Evolutionary conservation across 2,797 vertebrate genomes (phyloP).

Genomic region (Manis crassicaudata): DNA sequence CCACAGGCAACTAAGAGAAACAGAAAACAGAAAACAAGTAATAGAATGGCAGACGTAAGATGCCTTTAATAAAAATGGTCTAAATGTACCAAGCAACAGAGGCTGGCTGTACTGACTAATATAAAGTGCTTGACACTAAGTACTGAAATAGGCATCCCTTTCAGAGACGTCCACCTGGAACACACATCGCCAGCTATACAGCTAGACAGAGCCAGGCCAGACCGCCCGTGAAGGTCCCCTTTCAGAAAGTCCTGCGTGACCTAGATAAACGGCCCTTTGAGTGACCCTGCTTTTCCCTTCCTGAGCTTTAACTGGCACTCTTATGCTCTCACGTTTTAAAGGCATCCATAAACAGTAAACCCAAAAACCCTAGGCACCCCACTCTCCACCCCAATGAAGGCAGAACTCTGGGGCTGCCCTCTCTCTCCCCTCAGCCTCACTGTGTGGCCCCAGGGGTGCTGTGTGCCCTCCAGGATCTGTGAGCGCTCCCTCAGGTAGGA

Average conservation of each 20-base stretch:
- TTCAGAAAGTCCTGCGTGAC: background rate
- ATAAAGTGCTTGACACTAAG: background rate
- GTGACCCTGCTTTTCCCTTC: background rate
- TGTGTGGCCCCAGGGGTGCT: background rate
- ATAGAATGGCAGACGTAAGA: background rate
- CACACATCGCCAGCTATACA: background rate
- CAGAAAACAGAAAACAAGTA: background rate
- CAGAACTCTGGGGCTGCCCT: background rate
- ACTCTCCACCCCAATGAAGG: background rate
- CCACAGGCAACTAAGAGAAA: background rate
- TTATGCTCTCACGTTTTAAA: background rate
- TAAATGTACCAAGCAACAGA: background rate
- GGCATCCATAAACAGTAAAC: background rate
- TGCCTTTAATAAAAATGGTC: background rate
- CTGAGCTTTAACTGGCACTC: background rate
- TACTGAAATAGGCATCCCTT: background rate
- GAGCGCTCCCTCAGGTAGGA: background rate
- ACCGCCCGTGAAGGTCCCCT: background rate
- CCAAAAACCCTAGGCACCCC: background rate
- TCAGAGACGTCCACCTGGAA: background rate
- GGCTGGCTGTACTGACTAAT: background rate
- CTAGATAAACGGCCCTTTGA: background rate
- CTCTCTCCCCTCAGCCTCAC: background rate
- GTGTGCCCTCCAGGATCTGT: background rate
- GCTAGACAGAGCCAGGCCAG: background rate